Evolutionary conservation across 2,113 vertebrate genomes (phyloP).

Genomic region (Semnornis frantzii): DNA sequence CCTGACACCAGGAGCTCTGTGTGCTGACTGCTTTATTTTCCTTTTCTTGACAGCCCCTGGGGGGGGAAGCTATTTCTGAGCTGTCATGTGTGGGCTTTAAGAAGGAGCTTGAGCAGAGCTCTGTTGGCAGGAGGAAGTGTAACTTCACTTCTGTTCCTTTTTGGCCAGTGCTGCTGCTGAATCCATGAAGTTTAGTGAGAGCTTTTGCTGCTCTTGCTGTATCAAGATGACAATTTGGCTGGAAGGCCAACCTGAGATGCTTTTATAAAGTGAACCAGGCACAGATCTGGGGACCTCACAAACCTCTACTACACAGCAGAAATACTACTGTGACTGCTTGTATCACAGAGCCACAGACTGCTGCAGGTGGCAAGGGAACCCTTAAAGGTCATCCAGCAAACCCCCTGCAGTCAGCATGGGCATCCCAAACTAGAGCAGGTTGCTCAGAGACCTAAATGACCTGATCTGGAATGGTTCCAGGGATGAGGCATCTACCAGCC

Average conservation of each 20-base stretch:
- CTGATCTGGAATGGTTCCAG: no score
- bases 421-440: no score
- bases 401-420: no score
- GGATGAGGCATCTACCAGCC: no score
- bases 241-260: neutral
- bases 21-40: neutral
- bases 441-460: no score
- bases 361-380: no score
- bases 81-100: conserved; percentile 63
- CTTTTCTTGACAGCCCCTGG: conserved; percentile 17
- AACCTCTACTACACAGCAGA: neutral
- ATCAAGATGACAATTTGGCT: conserved; percentile 16
- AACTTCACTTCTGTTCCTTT: conserved; percentile 50
- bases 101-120: conserved; percentile 60
- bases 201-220: conserved; percentile 27
- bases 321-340: neutral
- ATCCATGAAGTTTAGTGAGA: conserved; percentile 31
- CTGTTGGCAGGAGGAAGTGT: conserved; percentile 63
- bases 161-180: conserved; percentile 49
- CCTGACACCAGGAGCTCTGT: neutral
- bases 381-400: no score
- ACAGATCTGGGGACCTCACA: neutral
- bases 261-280: neutral
- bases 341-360: no score
- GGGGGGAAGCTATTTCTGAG: conserved; percentile 51